Base-by-base conservation (phyloP, 2,888 invertebrate species). In the Allolobophora icterica region DNA sequence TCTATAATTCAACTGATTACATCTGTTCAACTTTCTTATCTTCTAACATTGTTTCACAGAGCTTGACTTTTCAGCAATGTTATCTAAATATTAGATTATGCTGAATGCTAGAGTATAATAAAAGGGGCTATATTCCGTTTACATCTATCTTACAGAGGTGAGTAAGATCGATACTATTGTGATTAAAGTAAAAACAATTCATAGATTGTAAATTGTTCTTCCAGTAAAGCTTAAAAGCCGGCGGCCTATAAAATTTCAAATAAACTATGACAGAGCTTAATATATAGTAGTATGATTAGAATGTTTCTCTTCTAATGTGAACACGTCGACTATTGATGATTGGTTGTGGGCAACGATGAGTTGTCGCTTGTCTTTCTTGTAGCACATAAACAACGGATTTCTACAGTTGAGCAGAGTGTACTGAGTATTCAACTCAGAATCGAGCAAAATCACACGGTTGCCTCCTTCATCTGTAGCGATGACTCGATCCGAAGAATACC, bases 371-470 rank as follows among this genome's bases (percentile, higher is more conserved):
- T 71, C 71, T n/a, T 71, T 71, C 71, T 71, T 71, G n/a, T 71
- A 71, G n/a, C 71, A 71, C 71, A 71, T 71, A n/a, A 71, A 71
- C 71, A 71, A 8, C 71, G 71, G 71, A 71, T 71, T 71, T 71
- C 13, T n/a, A 71, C 71, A 71, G 30, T 71, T 71, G 0, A 71
- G 71, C 71, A 71, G 71, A 71, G 71, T 71, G n/a, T 71, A n/a
- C 13, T 71, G 71, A 8, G 71, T 71, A n/a, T 30, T 71, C 71
- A 71, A n/a, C 30, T 71, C 71, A 71, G 71, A 71, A 71, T 71
- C 71, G n/a, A 71, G 71, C 17, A 71, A 13, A n/a, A 71, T 71
- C 30, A 71, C 30, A n/a, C 71, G 71, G 71, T 71, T 2, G 30
- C 71, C 71, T n/a, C 13, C 30, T 1, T 71, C n/a, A n/a, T 71